Conservation (phyloP, 2,888 invertebrate genomes). For the Cheilosia soror region DNA sequence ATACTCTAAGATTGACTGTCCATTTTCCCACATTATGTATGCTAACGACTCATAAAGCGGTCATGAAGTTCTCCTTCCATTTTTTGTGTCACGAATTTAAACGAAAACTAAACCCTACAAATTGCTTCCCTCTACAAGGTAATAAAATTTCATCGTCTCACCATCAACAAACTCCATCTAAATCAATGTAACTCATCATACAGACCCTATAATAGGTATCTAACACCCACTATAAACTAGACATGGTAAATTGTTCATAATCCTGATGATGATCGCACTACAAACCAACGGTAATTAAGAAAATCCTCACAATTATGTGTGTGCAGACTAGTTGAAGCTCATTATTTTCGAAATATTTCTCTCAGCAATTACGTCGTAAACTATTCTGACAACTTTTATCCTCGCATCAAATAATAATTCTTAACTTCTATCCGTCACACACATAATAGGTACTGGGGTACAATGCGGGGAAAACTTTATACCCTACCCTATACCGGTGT, state of each 20-base stretch:
- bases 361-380: constrained; percentile 57
- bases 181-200: too few relatives aligned
- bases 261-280: constrained; percentile 5
- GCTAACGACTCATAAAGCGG: too few relatives aligned
- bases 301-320: constrained; percentile 44
- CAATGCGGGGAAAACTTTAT: constrained; percentile 19
- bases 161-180: too few relatives aligned
- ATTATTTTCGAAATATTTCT: constrained; percentile 54
- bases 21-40: too few relatives aligned
- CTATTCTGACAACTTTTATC: constrained; percentile 57
- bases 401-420: constrained; percentile 42
- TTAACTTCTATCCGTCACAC: constrained; percentile 30
- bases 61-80: too few relatives aligned
- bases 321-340: constrained; percentile 52
- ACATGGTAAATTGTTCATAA: background rate
- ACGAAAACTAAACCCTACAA: too few relatives aligned
- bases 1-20: too few relatives aligned
- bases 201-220: too few relatives aligned
- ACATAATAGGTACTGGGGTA: constrained; percentile 1
- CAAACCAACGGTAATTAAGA: constrained; percentile 2
- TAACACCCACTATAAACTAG: too few relatives aligned
- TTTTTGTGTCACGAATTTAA: too few relatives aligned
- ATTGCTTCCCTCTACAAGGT: too few relatives aligned
- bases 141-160: too few relatives aligned
- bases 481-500: background rate